phyloP scores from a whole-genome alignment of 2,888 invertebrate genomes.

The Acleris literana region DNA sequence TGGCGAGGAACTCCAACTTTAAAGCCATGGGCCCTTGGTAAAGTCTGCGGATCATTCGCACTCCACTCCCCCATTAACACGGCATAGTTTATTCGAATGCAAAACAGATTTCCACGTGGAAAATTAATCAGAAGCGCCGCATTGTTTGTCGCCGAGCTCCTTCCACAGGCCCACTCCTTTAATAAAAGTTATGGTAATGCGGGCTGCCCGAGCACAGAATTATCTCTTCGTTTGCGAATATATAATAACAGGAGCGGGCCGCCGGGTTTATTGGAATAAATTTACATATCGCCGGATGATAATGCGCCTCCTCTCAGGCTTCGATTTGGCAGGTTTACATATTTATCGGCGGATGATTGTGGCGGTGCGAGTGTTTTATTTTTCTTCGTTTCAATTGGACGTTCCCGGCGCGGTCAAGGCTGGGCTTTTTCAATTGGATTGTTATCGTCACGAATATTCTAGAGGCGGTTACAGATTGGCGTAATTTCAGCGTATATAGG shows the following conservation, averaged over 20 bases:
- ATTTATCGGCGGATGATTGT: conserved; percentile 77
- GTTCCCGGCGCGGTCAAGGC: conserved; percentile 24
- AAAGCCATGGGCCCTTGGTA: conserved; percentile 31
- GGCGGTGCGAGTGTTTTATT: conserved; percentile 54
- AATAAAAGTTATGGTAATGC: conserved; percentile 83
- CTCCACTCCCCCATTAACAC: conserved; percentile 55
- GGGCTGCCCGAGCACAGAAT: conserved; percentile 74
- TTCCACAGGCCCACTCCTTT: conserved; percentile 69
- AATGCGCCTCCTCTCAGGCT: conserved; percentile 65
- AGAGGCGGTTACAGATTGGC: too few species aligned
- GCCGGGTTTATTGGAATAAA: conserved; percentile 82
- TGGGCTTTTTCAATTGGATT: conserved; percentile 9
- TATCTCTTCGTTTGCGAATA: conserved; percentile 83
- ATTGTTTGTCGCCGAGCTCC: conserved; percentile 73
- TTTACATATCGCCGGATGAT: conserved; percentile 79
- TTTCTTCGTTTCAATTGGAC: conserved; percentile 40
- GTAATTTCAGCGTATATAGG: too few species aligned
- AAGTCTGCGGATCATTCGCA: conserved; percentile 47
- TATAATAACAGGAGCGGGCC: conserved; percentile 76
- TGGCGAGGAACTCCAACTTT: conserved; percentile 12
- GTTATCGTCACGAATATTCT: conserved; percentile 7
- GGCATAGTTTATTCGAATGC: conserved; percentile 68
- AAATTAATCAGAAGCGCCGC: conserved; percentile 75
- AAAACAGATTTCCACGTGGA: conserved; percentile 75
- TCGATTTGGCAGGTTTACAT: conserved; percentile 78